Percentiles rank a stretch among this genome's conserved stretches.
phyloP scores from a whole-genome alignment of 2,888 invertebrate genomes.

The Cheiracanthium punctorium region DNA sequence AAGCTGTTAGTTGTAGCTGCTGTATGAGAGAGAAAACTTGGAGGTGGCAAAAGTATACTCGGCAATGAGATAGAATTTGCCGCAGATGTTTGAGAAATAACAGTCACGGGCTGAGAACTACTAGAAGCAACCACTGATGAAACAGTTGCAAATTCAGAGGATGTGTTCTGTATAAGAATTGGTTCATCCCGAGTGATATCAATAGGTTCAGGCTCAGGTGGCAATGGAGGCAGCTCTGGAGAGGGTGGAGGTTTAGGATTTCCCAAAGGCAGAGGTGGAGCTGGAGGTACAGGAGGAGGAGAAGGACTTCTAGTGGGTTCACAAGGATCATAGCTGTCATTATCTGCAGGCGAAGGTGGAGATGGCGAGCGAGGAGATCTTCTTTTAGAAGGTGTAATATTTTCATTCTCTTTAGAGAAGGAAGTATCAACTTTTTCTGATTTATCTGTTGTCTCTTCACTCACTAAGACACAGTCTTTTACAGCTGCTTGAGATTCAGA shows the following conservation, averaged over 20 bases:
- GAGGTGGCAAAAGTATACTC: constrained; percentile 73
- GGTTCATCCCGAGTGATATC: constrained; percentile 46
- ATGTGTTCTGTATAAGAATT: not conserved
- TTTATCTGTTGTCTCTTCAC: constrained; percentile 15
- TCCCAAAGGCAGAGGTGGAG: constrained; percentile 66
- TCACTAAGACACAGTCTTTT: constrained; percentile 15
- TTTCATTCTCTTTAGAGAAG: constrained; percentile 47
- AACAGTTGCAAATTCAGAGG: constrained; percentile 25
- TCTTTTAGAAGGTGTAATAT: constrained; percentile 25
- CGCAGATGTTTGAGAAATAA: constrained; percentile 36
- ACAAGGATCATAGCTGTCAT: constrained; percentile 88
- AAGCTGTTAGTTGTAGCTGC: constrained; percentile 53
- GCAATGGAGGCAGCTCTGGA: constrained; percentile 71
- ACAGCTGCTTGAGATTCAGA: not conserved
- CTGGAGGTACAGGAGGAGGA: constrained; percentile 66
- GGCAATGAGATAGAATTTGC: constrained; percentile 65
- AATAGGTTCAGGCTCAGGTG: constrained; percentile 72
- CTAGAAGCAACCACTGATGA: constrained; percentile 30
- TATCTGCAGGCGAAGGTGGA: constrained; percentile 70
- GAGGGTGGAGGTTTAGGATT: constrained; percentile 74
- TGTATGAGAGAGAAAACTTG: constrained; percentile 72
- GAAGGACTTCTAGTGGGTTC: constrained; percentile 87
- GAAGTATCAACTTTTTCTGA: not conserved
- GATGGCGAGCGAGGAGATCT: constrained; percentile 70
- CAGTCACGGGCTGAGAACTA: constrained; percentile 30